These are phyloP conservation scores for Drosophila ezoana DNA, from an alignment of 2,888 invertebrate species.

Conservation along the genomic window DNA sequence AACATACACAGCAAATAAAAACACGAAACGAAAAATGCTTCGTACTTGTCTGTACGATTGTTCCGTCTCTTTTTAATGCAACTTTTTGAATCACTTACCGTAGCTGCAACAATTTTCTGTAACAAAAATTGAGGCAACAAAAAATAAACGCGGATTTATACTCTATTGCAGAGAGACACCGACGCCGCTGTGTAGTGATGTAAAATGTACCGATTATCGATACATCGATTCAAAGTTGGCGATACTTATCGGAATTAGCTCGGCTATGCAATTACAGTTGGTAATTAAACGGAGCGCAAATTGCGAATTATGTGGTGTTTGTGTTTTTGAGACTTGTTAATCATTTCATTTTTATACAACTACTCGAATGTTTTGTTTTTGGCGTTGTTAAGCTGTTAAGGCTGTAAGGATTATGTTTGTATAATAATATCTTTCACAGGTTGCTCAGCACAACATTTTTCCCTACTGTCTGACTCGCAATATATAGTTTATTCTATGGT, in stretches of 20 bases:
- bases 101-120: constrained; percentile 8
- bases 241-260: neutral
- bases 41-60: neutral
- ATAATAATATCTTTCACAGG: too few relatives aligned
- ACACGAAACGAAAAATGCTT: neutral
- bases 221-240: constrained; percentile 9
- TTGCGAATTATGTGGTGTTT: neutral
- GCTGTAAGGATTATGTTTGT: too few relatives aligned
- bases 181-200: constrained; percentile 52
- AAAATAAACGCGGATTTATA: constrained; percentile 34
- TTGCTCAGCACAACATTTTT: too few relatives aligned
- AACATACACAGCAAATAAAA: constrained; percentile 1
- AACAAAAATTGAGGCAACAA: constrained; percentile 11
- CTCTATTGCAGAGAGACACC: constrained; percentile 14
- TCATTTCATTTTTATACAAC: neutral
- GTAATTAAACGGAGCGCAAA: neutral
- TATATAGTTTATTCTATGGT: too few relatives aligned
- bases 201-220: constrained; percentile 16
- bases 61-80: neutral
- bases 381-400: too few relatives aligned
- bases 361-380: too few relatives aligned
- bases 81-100: constrained; percentile 2
- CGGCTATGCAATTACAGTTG: neutral
- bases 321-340: neutral
- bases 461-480: too few relatives aligned